Conservation (phyloP, 1,140 invertebrate genomes). For the Cydia strobilella region DNA sequence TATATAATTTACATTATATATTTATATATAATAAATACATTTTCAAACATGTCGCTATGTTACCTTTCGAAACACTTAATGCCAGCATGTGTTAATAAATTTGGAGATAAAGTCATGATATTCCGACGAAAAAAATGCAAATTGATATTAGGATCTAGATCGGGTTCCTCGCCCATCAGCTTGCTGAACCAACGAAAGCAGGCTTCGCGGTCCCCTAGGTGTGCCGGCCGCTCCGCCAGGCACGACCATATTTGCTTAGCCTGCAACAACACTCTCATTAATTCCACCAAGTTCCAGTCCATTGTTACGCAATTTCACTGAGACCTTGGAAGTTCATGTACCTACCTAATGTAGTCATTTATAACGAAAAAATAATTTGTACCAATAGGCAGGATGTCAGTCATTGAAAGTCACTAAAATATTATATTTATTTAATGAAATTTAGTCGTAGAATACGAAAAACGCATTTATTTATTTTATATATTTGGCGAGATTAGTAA, state of each 20-base stretch:
- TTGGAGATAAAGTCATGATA: constrained; percentile 95
- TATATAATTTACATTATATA: constrained; percentile 1
- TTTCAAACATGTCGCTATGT: background rate
- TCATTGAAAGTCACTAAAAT: too few species aligned
- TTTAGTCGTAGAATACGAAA: too few species aligned
- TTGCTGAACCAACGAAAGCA: constrained; percentile 99
- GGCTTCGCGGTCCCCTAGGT: constrained; percentile 94
- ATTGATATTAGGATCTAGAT: constrained; percentile 97
- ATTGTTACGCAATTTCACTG: too few species aligned
- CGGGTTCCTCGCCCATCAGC: constrained; percentile 98
- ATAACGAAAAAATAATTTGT: too few species aligned
- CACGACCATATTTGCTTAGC: constrained; percentile 99
- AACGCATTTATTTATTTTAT: too few species aligned
- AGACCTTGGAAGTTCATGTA: too few species aligned
- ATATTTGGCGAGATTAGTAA: too few species aligned
- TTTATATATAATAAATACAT: background rate
- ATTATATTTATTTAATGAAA: too few species aligned
- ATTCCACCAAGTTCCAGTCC: background rate
- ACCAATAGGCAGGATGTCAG: too few species aligned
- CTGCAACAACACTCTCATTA: constrained; percentile 45
- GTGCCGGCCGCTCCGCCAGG: constrained; percentile 95
- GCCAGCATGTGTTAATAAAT: constrained; percentile 95
- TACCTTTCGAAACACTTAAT: constrained; percentile 90
- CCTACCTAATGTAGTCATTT: too few species aligned
- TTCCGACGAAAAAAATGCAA: constrained; percentile 98